Conservation (phyloP, 1,140 invertebrate genomes). For the Aphidius ervi region DNA sequence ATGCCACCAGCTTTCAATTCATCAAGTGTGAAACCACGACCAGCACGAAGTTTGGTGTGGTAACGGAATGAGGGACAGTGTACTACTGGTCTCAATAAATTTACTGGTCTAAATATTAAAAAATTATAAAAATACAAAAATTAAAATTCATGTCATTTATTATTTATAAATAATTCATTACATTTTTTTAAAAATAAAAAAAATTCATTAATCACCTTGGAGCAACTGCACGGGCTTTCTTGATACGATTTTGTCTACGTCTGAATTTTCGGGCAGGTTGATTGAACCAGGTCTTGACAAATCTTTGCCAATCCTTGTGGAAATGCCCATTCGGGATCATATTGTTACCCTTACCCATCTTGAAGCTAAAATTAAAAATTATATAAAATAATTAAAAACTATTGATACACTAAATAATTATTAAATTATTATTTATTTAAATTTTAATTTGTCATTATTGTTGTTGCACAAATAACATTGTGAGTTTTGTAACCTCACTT, state of each 20-base stretch:
- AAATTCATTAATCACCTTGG: conserved; percentile 67
- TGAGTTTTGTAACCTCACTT: no score
- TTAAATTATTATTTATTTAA: no score
- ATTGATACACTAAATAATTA: no score
- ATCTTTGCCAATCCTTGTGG: conserved; percentile 99
- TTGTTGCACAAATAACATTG: no score
- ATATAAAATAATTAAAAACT: no score
- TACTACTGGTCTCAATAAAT: conserved; percentile 79
- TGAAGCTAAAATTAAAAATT: conserved; percentile 12
- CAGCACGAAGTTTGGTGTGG: conserved; percentile 85
- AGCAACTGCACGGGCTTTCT: conserved; percentile 87
- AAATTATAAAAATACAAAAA: background rate
- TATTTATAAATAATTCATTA: background rate
- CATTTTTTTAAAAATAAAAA: background rate
- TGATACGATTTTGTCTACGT: conserved; percentile 78
- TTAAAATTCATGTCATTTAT: background rate
- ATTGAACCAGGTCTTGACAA: conserved; percentile 98
- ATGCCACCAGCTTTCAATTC: conserved; percentile 90
- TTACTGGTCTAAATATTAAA: conserved; percentile 38
- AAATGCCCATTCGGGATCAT: conserved; percentile 99
- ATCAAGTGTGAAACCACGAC: conserved; percentile 92
- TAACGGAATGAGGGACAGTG: conserved; percentile 91
- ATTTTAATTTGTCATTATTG: no score
- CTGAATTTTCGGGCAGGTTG: conserved; percentile 93
- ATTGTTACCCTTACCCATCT: conserved; percentile 85